Base-by-base conservation (phyloP, 2,888 invertebrate species). In the Parasteatoda lunata region DNA sequence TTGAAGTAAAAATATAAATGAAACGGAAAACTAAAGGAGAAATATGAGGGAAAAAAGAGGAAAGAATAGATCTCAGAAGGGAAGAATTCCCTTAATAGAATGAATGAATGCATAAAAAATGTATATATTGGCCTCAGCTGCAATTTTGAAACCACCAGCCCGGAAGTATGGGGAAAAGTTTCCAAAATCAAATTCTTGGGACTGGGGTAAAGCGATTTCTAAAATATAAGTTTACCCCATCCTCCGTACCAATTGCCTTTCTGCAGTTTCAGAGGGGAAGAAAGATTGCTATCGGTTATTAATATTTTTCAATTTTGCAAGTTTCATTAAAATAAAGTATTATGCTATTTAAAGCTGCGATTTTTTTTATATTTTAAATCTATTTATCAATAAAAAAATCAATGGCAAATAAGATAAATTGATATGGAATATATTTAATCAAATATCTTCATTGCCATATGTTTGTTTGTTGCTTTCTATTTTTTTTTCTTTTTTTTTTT, bases 21-120 rank as follows among this genome's bases (percentile, higher is more conserved):
- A 30, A 30, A 30, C 30, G 59, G 15, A 75, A 59, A 77, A 68
- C 77, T 68, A 30, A 66, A 59, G 11, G 70, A 54, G n/a, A 70
- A 70, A 59, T 7, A 59, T 59, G 48, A 52, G 72, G 52, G 72
- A 59, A 68, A 13, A 49, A 47, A 64, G n/a, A 76, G 65, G 76
- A 48, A 59, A 70, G 78, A 68, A 68, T 77, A 49, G 65, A 77
- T 77, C 76, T 76, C 76, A 76, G 66, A 68, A 9, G 54, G 54
- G 52, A 30, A 48, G 76, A 76, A 76, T 76, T 45, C 70, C 48
- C 78, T 47, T 78, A 78, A 78, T 78, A 52, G 78, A 78, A 78
- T 70, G 70, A 78, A 78, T 52, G 70, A 70, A 78, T 78, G 59
- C 77, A 68, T 48, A 78, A 78, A 78, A 78, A 78, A 78, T 78